These are phyloP conservation scores for Poeciliopsis retropinna DNA, from an alignment of 2,113 vertebrate species.

Conservation along the genomic window DNA sequence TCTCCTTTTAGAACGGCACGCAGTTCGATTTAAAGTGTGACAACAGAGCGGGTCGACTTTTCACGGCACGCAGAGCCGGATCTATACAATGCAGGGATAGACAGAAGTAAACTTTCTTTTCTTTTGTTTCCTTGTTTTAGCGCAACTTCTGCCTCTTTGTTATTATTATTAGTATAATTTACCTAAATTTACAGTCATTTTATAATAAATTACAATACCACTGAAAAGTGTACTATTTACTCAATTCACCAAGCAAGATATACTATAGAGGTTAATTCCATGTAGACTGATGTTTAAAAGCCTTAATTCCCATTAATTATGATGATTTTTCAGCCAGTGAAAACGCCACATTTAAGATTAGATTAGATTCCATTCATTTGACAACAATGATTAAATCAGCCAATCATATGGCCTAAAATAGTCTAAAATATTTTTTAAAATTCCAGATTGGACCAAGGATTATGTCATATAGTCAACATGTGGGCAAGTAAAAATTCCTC, in stretches of 20 bases:
- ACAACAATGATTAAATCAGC: no score
- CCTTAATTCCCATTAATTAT: background rate
- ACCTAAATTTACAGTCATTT: background rate
- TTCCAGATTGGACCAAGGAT: no score
- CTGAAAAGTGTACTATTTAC: background rate
- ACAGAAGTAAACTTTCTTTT: no score
- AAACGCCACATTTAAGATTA: background rate
- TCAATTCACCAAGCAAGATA: background rate
- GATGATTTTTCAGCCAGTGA: background rate
- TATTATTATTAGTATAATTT: no score
- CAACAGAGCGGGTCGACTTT: background rate
- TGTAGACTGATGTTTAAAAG: background rate
- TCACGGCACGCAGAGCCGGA: background rate
- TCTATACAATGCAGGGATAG: no score
- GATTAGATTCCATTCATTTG: background rate
- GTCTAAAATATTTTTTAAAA: no score
- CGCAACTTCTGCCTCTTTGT: no score
- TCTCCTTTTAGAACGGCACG: background rate
- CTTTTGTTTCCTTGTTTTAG: no score
- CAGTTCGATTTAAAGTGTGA: background rate
- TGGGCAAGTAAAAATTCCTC: no score
- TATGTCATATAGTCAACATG: no score
- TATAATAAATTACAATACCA: background rate
- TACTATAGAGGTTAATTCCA: no score
- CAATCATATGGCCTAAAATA: no score